Conservation (phyloP, 2,113 vertebrate species). For the Callithrix jacchus region DNA sequence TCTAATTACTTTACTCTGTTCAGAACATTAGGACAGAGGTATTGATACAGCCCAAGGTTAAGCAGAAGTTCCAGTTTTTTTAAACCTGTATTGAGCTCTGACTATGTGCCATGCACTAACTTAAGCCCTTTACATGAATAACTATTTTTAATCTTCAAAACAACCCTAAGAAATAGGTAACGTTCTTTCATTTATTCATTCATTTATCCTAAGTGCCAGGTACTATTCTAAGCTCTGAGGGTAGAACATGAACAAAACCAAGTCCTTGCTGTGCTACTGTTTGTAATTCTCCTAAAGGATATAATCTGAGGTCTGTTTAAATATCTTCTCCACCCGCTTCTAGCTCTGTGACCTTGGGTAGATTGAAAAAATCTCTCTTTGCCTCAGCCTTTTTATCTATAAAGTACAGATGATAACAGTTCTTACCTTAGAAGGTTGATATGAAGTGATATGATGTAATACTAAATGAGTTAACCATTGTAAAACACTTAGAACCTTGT, state of each 20-base stretch:
- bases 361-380: conserved; percentile 9
- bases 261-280: not conserved
- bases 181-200: not conserved
- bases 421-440: not conserved
- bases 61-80: not conserved
- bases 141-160: conserved; percentile 16
- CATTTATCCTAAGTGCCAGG: not conserved
- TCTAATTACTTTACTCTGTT: not conserved
- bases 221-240: not conserved
- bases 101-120: not conserved
- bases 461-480: not conserved
- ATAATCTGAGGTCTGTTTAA: not conserved
- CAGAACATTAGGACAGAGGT: not conserved
- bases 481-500: not conserved
- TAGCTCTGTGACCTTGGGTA: not conserved
- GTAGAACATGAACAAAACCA: not conserved
- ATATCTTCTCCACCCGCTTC: not conserved
- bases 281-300: not conserved
- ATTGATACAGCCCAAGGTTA: not conserved
- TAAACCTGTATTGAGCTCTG: not conserved
- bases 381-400: conserved; percentile 34
- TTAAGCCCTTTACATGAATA: not conserved
- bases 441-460: not conserved
- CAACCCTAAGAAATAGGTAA: not conserved
- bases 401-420: not conserved